Evolutionary conservation across 2,113 vertebrate genomes (phyloP).

Genomic region (Lepidothrix coronata): DNA sequence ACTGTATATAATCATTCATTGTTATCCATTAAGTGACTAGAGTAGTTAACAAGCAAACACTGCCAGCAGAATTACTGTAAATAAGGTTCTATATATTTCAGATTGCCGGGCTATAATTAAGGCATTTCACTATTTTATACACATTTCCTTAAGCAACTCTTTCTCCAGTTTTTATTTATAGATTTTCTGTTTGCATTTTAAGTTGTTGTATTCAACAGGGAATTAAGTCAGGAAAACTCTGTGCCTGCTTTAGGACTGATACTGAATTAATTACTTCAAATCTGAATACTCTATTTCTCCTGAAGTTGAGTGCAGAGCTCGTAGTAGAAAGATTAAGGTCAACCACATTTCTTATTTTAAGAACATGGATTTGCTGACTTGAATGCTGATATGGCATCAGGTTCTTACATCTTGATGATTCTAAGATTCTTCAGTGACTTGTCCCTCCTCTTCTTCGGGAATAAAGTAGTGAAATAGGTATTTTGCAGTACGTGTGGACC

Average conservation of each 20-base stretch:
- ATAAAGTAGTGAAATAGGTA: background rate
- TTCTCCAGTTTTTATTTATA: conserved; percentile 58
- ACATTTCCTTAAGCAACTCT: conserved; percentile 49
- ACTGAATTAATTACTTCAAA: conserved; percentile 74
- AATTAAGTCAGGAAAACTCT: conserved; percentile 55
- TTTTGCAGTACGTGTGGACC: background rate
- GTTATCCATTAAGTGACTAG: conserved; percentile 47
- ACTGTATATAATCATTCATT: conserved; percentile 38
- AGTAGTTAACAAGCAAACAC: conserved; percentile 49
- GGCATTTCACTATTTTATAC: conserved; percentile 56
- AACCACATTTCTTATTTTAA: conserved; percentile 55
- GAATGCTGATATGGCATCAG: background rate
- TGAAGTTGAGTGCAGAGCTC: conserved; percentile 26
- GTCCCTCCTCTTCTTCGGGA: background rate
- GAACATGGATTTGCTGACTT: background rate
- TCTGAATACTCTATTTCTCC: conserved; percentile 80
- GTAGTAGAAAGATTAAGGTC: conserved; percentile 71
- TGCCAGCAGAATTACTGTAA: conserved; percentile 39
- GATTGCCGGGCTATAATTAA: conserved; percentile 52
- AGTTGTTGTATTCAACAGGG: conserved; percentile 47
- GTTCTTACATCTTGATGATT: background rate
- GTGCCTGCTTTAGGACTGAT: conserved; percentile 46
- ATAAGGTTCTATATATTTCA: conserved; percentile 54
- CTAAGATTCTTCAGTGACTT: background rate
- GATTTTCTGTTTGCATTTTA: conserved; percentile 63